Evolutionary conservation across 1,140 invertebrate species (phyloP).

Genomic region (Bombus confusus): DNA sequence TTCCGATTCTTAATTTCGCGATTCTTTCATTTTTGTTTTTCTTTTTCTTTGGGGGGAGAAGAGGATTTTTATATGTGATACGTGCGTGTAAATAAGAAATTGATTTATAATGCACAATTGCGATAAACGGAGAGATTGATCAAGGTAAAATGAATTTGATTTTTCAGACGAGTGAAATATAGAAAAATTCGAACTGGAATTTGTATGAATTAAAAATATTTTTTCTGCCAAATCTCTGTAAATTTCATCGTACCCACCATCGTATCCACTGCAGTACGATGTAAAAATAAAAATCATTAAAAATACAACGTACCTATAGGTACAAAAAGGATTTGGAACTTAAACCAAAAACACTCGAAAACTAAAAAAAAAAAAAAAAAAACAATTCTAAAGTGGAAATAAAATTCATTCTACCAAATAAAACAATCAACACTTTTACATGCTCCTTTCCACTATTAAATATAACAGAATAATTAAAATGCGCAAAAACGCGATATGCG

Average conservation of each 20-base stretch:
- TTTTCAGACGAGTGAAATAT: not conserved
- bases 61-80: not conserved
- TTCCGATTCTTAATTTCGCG: not conserved
- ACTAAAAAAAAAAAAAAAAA: too few relatives aligned
- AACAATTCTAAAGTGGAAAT: not conserved
- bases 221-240: too few relatives aligned
- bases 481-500: not conserved
- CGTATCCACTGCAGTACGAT: too few relatives aligned
- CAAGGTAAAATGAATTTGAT: not conserved
- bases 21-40: not conserved
- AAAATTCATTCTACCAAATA: not conserved
- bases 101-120: too few relatives aligned
- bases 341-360: too few relatives aligned
- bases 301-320: too few relatives aligned
- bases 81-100: too few relatives aligned
- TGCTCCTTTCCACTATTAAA: not conserved
- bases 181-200: not conserved
- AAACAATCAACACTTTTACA: not conserved
- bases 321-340: too few relatives aligned
- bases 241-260: too few relatives aligned
- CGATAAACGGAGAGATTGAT: not conserved
- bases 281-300: too few relatives aligned
- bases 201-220: too few relatives aligned
- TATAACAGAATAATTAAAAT: not conserved
- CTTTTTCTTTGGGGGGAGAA: not conserved